phyloP scores from a whole-genome alignment of 2,797 vertebrate species.

The Protonibea diacanthus region DNA sequence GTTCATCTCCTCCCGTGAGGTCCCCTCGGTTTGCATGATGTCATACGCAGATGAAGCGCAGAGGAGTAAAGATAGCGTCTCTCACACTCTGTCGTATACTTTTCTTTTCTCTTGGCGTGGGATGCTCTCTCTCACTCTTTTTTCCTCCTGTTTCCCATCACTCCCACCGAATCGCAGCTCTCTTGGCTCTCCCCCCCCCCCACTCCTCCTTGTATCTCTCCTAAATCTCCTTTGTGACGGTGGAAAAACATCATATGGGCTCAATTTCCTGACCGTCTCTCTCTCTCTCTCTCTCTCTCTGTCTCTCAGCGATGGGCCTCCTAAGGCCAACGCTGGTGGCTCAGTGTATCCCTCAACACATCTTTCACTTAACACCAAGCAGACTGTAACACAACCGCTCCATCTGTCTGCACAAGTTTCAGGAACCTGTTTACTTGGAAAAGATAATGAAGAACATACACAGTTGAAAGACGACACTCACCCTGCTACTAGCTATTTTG shows the following conservation, averaged over 20 bases:
- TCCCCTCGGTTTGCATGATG: conserved; percentile 52
- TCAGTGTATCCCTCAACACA: conserved; percentile 70
- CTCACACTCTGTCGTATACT: conserved; percentile 44
- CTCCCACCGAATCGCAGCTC: conserved; percentile 80
- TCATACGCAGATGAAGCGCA: conserved; percentile 62
- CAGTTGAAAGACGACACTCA: conserved; percentile 30
- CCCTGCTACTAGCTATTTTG: conserved; percentile 43
- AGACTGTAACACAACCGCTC: conserved; percentile 72
- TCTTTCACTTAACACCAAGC: conserved; percentile 75
- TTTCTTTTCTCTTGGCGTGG: conserved; percentile 62
- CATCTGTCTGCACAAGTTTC: conserved; percentile 66
- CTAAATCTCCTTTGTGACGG: conserved; percentile 84
- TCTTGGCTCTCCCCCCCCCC: conserved; percentile 63
- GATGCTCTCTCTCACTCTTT: conserved; percentile 63
- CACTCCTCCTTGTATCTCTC: conserved; percentile 69
- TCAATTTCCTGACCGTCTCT: conserved; percentile 86
- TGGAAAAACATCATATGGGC: conserved; percentile 88
- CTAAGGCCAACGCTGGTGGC: conserved; percentile 80
- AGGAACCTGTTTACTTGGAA: conserved; percentile 70
- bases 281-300: conserved; percentile 44
- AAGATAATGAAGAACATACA: conserved; percentile 64
- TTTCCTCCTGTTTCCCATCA: conserved; percentile 83
- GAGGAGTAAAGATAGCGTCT: conserved; percentile 64
- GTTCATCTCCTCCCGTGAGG: conserved; percentile 26
- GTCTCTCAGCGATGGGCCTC: conserved; percentile 76